Conservation (phyloP, 2,113 vertebrate genomes). For the Acrocephalus arundinaceus region DNA sequence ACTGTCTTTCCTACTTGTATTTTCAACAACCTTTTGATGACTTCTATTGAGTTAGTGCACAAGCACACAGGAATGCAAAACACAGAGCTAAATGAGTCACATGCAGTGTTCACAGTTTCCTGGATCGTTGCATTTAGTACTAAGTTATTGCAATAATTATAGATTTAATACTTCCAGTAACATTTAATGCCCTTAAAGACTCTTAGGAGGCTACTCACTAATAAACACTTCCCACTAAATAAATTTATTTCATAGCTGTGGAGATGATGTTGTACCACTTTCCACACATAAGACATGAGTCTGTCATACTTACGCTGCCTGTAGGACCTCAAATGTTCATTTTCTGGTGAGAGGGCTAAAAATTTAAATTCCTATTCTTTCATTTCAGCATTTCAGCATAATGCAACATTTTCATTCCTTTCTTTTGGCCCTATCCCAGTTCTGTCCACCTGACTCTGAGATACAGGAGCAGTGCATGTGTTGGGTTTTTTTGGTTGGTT, state of each 20-base stretch:
- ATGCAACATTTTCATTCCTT: background rate
- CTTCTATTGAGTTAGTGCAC: background rate
- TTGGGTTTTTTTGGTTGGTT: background rate
- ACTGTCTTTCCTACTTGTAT: background rate
- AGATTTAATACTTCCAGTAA: conserved; percentile 17
- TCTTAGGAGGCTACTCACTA: background rate
- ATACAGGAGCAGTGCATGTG: conserved; percentile 38
- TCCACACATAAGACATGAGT: background rate
- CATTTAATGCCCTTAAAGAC: background rate
- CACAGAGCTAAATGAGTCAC: background rate
- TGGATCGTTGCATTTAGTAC: background rate
- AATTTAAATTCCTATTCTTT: background rate
- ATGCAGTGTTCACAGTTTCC: background rate
- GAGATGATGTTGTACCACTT: background rate
- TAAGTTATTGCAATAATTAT: conserved; percentile 17
- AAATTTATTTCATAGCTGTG: background rate
- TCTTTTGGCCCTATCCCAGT: conserved; percentile 12
- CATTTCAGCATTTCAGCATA: conserved; percentile 8
- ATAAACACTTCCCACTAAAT: background rate
- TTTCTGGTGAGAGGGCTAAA: background rate
- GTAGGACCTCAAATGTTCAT: background rate
- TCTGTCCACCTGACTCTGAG: conserved; percentile 41
- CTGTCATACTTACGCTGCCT: background rate
- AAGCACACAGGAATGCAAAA: background rate
- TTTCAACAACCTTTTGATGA: background rate